Evolutionary conservation across 2,113 vertebrate genomes (phyloP).

Genomic region (Oophaga pumilio): DNA sequence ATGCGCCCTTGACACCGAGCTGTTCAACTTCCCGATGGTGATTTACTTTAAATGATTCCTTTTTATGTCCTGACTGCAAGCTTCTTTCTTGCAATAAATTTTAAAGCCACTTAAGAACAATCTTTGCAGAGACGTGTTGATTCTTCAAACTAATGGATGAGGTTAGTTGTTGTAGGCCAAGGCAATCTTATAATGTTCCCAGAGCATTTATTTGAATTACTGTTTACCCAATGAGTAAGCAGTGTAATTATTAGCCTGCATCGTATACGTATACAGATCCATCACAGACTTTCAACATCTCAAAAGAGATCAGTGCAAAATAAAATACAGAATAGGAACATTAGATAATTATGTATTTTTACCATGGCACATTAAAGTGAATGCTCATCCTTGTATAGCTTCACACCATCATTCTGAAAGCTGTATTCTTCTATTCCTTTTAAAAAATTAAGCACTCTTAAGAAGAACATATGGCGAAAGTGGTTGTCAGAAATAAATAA

Average conservation of each 20-base stretch:
- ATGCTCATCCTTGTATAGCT: too few relatives aligned
- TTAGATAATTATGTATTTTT: background rate
- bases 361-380: too few relatives aligned
- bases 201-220: background rate
- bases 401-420: too few relatives aligned
- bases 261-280: background rate
- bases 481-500: too few relatives aligned
- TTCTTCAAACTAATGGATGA: background rate
- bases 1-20: too few relatives aligned
- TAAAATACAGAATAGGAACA: background rate
- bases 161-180: background rate
- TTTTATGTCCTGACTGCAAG: background rate
- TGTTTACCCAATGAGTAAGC: background rate
- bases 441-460: too few relatives aligned
- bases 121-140: background rate
- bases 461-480: too few relatives aligned
- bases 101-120: conserved; percentile 10
- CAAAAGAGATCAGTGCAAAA: background rate
- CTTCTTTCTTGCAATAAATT: background rate
- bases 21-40: background rate
- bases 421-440: too few relatives aligned
- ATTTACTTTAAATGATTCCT: background rate
- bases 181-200: background rate
- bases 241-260: background rate
- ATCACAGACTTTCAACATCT: background rate